phyloP scores from a whole-genome alignment of 2,888 invertebrate species.

The Entomobrya proxima region DNA sequence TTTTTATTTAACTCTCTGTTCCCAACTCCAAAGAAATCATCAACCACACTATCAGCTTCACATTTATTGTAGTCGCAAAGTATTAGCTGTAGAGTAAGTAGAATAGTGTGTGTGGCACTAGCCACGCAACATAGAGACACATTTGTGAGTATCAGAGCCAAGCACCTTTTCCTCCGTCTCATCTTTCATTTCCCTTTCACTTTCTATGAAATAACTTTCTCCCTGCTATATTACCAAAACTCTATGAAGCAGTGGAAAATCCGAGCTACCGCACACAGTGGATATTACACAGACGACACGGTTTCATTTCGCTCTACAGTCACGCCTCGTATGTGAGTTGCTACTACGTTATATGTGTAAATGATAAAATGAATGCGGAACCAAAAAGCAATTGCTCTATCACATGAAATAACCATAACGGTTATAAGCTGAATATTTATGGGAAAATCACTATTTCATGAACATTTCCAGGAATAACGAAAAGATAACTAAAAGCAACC shows the following conservation, averaged over 20 bases:
- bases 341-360: neutral
- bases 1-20: neutral
- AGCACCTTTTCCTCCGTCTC: conserved; percentile 51
- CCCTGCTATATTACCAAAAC: neutral
- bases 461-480: neutral
- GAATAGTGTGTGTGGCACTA: neutral
- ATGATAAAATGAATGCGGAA: neutral
- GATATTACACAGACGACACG: neutral
- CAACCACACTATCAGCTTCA: too few relatives aligned
- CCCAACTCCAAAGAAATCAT: neutral
- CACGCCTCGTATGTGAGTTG: neutral
- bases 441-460: neutral
- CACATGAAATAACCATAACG: neutral
- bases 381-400: neutral
- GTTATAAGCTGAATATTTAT: too few relatives aligned
- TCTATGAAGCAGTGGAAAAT: neutral
- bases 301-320: neutral
- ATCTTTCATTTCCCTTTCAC: conserved; percentile 64
- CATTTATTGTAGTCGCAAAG: too few relatives aligned
- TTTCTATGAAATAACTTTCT: conserved; percentile 28
- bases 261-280: neutral
- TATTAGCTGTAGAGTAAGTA: neutral
- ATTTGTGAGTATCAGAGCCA: conserved; percentile 7
- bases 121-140: too few relatives aligned
- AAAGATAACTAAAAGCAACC: neutral